A percentile compares a stretch with the other conserved stretches of the same genome.
Conservation (phyloP, 2,113 vertebrate genomes). For the Passer montanus region DNA sequence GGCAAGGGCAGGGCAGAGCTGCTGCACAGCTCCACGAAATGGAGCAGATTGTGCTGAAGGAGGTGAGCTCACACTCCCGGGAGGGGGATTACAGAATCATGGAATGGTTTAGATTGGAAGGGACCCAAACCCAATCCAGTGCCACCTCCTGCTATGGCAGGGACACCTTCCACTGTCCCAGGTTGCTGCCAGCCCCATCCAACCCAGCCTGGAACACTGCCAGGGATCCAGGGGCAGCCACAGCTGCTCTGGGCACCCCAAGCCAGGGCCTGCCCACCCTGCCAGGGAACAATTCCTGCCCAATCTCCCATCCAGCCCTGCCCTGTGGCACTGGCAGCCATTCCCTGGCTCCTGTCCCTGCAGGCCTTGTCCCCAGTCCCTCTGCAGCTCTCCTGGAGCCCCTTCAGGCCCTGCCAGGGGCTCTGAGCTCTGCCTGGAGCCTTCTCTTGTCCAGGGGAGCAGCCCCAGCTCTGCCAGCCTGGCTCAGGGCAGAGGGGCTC, state of each 20-base stretch:
- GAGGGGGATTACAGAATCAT: neutral
- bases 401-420: neutral
- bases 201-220: neutral
- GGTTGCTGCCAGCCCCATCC: fast-evolving
- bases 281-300: fast-evolving
- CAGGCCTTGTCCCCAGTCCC: neutral
- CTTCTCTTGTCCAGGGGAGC: neutral
- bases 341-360: neutral
- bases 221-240: neutral
- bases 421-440: neutral
- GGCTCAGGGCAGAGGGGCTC: neutral
- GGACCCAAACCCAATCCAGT: fast-evolving
- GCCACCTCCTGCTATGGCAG: neutral
- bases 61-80: neutral
- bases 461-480: neutral
- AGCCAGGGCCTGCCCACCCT: neutral
- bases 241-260: neutral
- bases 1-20: neutral
- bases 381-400: neutral
- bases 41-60: neutral
- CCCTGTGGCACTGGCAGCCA: neutral
- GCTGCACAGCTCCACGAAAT: neutral
- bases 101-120: neutral
- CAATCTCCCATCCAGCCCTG: neutral
- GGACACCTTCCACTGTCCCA: neutral